phyloP scores from a whole-genome alignment of 2,888 invertebrate species.

The Drosophila eohydei region DNA sequence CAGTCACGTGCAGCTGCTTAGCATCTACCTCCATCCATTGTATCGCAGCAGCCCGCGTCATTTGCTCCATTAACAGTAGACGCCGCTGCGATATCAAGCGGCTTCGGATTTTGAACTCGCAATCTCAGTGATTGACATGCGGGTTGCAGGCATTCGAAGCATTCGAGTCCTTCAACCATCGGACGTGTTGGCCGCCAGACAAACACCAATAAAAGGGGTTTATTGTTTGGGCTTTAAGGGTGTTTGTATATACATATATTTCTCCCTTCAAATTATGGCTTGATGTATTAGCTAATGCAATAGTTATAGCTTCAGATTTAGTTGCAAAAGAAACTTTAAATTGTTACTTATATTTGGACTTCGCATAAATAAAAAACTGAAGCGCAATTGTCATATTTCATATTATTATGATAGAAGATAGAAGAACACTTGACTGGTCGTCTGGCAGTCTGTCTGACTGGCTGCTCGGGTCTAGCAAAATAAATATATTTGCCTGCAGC shows the following conservation, averaged over 20 bases:
- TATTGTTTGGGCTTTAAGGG: background rate
- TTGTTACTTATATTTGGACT: background rate
- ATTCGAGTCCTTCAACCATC: constrained; percentile 21
- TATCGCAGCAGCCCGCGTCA: constrained; percentile 56
- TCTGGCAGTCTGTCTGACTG: constrained; percentile 15
- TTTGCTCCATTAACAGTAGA: constrained; percentile 65
- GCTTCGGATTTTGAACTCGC: constrained; percentile 44
- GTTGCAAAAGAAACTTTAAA: too few relatives aligned
- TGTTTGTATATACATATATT: too few relatives aligned
- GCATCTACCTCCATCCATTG: constrained; percentile 46
- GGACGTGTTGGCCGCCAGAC: constrained; percentile 47
- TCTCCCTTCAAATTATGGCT: too few relatives aligned
- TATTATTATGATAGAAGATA: constrained; percentile 57
- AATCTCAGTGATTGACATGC: constrained; percentile 78
- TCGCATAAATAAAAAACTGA: too few relatives aligned
- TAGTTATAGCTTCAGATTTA: too few relatives aligned
- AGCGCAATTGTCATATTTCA: constrained; percentile 14
- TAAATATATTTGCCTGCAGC: constrained; percentile 52
- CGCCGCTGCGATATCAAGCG: constrained; percentile 47
- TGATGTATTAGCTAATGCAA: too few relatives aligned
- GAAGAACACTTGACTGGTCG: constrained; percentile 26
- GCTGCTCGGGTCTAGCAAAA: constrained; percentile 25
- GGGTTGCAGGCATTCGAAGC: constrained; percentile 50
- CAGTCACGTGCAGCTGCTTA: constrained; percentile 79
- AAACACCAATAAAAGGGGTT: constrained; percentile 36